Percentiles rank a stretch among this genome's conserved stretches.
Evolutionary conservation across 2,797 vertebrate genomes (phyloP).

Genomic region (Staurois parvus): DNA sequence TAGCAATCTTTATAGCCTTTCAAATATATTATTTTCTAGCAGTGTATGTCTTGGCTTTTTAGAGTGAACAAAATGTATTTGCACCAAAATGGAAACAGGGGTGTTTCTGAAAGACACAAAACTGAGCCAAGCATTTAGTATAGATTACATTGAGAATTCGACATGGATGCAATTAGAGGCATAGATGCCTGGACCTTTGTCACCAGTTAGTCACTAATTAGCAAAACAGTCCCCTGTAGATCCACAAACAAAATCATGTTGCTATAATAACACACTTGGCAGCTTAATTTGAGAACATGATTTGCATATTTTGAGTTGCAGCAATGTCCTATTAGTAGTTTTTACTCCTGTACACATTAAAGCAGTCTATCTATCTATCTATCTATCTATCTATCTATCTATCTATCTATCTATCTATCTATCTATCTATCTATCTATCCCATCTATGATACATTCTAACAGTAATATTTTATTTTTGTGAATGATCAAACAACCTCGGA

Average conservation of each 20-base stretch:
- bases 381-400: no score
- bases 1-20: not conserved
- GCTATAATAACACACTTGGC: conserved; percentile 52
- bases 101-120: conserved; percentile 15
- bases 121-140: conserved; percentile 21
- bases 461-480: not conserved
- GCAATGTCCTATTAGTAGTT: not conserved
- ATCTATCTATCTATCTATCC: not conserved
- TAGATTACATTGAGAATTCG: conserved; percentile 33
- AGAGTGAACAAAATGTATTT: not conserved
- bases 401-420: no score
- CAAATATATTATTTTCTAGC: not conserved
- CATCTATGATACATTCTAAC: no score
- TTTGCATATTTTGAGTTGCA: conserved; percentile 38
- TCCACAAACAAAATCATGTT: conserved; percentile 40
- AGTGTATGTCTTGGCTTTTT: not conserved
- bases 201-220: conserved; percentile 58
- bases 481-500: not conserved
- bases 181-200: conserved; percentile 36
- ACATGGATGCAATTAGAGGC: conserved; percentile 48
- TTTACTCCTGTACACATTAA: not conserved
- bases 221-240: conserved; percentile 49
- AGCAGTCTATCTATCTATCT: no score
- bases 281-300: not conserved
- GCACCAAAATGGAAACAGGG: conserved; percentile 14